Conservation (phyloP, 2,113 vertebrate species). For the Sakesphorus luctuosus region DNA sequence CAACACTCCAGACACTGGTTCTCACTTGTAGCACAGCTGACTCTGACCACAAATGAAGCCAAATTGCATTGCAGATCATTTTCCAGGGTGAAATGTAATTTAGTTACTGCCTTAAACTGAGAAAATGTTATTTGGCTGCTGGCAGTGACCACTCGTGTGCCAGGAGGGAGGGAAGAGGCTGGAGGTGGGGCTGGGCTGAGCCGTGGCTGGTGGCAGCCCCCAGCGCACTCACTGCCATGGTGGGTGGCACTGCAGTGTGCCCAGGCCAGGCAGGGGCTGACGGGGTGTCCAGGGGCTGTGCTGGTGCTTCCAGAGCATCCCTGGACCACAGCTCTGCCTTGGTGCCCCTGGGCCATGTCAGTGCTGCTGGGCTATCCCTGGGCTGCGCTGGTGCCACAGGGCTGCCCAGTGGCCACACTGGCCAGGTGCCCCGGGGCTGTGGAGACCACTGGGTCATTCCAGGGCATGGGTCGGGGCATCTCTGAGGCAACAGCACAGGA, state of each 20-base stretch:
- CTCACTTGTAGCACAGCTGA: fast-evolving
- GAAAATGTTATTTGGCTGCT: neutral
- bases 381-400: neutral
- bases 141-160: fast-evolving
- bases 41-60: neutral
- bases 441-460: neutral
- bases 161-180: neutral
- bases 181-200: neutral
- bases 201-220: fast-evolving
- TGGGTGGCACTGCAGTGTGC: neutral
- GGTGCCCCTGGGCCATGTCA: neutral
- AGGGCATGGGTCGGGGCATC: neutral
- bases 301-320: neutral
- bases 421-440: too few species aligned
- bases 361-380: neutral
- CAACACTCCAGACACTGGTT: neutral
- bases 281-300: neutral
- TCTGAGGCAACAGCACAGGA: neutral
- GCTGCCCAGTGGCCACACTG: fast-evolving
- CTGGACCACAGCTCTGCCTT: fast-evolving
- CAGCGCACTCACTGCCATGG: fast-evolving
- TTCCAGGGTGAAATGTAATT: neutral
- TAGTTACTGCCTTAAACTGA: neutral
- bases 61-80: neutral
- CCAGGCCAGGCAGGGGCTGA: neutral